Evolutionary conservation across 2,113 vertebrate genomes (phyloP).

Genomic region (Heteronetta atricapilla): DNA sequence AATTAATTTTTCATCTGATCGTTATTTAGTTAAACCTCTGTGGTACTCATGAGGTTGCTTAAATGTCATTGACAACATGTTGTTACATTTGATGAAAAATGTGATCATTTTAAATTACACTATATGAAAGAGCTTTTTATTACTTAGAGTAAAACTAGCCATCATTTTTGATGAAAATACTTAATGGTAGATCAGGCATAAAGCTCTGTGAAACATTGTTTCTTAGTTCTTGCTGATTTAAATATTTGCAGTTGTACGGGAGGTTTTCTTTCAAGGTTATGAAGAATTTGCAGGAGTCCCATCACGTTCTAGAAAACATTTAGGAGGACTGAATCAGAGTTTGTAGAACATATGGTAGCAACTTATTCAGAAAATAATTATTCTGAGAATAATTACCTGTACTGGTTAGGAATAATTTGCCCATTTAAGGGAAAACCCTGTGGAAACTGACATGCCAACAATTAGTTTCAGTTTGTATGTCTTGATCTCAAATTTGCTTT

Average conservation of each 20-base stretch:
- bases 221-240: conserved; percentile 44
- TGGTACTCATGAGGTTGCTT: conserved; percentile 73
- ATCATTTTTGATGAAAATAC: conserved; percentile 38
- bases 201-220: conserved; percentile 3
- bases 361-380: conserved; percentile 14
- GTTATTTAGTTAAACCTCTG: conserved; percentile 74
- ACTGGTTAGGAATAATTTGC: background rate
- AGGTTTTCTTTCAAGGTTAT: conserved; percentile 23
- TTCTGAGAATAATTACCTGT: conserved; percentile 16
- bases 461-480: background rate
- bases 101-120: conserved; percentile 42
- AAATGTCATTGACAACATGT: conserved; percentile 74
- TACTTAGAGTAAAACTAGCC: conserved; percentile 48
- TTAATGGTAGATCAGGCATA: conserved; percentile 17
- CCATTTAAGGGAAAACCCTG: background rate
- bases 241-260: conserved; percentile 10
- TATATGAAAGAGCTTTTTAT: conserved; percentile 41
- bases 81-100: conserved; percentile 73
- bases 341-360: conserved; percentile 24
- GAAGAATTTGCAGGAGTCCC: conserved; percentile 3
- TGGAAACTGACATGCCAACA: background rate
- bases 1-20: conserved; percentile 76
- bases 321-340: conserved; percentile 41
- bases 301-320: background rate
- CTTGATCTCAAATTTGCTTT: background rate